Percentiles rank a stretch among this genome's conserved stretches.
These are phyloP conservation scores for Macrotis lagotis DNA, from an alignment of 2,113 vertebrate species.

Conservation along the genomic window DNA sequence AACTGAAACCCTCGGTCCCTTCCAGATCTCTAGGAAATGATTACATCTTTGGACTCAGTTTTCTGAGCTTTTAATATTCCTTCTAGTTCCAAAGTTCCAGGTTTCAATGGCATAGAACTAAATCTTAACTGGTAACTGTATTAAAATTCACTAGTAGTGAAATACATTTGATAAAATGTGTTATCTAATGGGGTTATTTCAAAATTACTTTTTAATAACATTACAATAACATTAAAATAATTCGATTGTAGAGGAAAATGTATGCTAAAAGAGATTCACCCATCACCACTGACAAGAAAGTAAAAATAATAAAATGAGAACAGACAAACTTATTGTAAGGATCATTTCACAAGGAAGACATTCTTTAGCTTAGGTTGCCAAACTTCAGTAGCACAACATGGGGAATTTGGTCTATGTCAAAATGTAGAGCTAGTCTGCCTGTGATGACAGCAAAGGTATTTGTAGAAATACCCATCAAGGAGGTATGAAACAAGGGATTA, in stretches of 20 bases:
- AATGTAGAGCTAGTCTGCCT: not conserved
- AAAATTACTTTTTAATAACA: slow-evolving; percentile 43
- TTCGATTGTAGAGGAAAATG: slow-evolving; percentile 49
- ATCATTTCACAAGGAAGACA: not conserved
- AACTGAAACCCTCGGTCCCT: not conserved
- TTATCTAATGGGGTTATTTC: slow-evolving; percentile 54
- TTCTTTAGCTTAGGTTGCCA: not conserved
- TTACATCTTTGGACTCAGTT: not conserved
- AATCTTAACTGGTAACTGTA: not conserved
- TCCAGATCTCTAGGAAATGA: not conserved
- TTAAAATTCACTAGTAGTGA: slow-evolving; percentile 29
- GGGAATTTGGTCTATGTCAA: slow-evolving; percentile 6
- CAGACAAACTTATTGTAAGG: slow-evolving; percentile 21
- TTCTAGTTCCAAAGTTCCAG: not conserved
- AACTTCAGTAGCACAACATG: slow-evolving; percentile 24
- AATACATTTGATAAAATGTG: slow-evolving; percentile 31
- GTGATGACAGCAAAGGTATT: not conserved
- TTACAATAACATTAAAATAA: slow-evolving; percentile 46
- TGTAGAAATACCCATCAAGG: not conserved
- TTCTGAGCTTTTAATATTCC: not conserved
- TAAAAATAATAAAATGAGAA: slow-evolving; percentile 46
- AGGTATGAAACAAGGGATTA: not conserved
- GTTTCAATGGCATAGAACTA: not conserved
- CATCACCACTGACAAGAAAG: slow-evolving; percentile 40
- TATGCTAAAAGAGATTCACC: slow-evolving; percentile 26